These are phyloP conservation scores for Synodontis membranacea DNA, from an alignment of 2,113 vertebrate species.

Conservation along the genomic window DNA sequence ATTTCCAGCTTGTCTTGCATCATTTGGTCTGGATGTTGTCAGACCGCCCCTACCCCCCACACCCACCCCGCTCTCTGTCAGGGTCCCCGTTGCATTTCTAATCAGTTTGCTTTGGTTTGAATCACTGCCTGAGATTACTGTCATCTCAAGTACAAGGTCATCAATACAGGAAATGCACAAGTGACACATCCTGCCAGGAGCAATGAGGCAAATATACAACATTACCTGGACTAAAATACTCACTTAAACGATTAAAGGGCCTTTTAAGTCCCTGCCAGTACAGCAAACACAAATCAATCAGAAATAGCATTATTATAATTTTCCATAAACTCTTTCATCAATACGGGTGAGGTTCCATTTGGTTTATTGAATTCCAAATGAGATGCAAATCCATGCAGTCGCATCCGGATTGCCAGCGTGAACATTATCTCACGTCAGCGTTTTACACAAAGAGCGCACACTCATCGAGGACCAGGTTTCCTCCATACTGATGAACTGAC, in stretches of 20 bases:
- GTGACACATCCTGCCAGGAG: constrained; percentile 40
- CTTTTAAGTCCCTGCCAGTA: constrained; percentile 7
- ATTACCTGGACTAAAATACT: constrained; percentile 27
- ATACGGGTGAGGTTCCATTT: constrained; percentile 63
- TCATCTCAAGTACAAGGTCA: constrained; percentile 39
- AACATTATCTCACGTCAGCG: constrained; percentile 72
- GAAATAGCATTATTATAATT: constrained; percentile 43
- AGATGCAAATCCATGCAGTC: constrained; percentile 72
- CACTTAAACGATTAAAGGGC: constrained; percentile 23
- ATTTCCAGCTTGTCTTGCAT: constrained; percentile 62
- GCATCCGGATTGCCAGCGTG: constrained; percentile 63
- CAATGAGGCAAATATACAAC: constrained; percentile 41
- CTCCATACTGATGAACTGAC: constrained; percentile 40
- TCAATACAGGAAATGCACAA: constrained; percentile 41
- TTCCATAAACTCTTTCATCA: constrained; percentile 55
- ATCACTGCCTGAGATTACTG: constrained; percentile 26
- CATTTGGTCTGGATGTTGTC: constrained; percentile 62
- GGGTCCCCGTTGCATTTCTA: not conserved
- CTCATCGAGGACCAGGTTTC: constrained; percentile 36
- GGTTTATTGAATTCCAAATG: constrained; percentile 71
- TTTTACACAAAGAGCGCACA: constrained; percentile 59
- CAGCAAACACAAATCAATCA: constrained; percentile 46
- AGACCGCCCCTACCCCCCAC: constrained; percentile 58
- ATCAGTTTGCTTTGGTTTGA: constrained; percentile 1
- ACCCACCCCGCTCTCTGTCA: not conserved